These are phyloP conservation scores for Cyprinodon diabolis DNA, from an alignment of 2,797 vertebrate genomes.

Conservation along the genomic window DNA sequence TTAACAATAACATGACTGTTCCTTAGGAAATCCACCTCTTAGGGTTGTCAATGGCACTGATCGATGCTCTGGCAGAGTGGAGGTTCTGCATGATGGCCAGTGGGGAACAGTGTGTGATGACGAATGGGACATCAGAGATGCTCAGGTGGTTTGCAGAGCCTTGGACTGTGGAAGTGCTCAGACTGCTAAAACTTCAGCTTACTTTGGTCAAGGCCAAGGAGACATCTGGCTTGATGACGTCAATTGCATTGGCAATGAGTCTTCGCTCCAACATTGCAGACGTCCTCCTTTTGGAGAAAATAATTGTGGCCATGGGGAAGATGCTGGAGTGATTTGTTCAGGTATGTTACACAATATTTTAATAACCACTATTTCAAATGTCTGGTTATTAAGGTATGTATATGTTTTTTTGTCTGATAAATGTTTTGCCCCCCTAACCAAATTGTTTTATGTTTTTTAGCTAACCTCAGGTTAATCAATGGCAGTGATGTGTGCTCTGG, in stretches of 20 bases:
- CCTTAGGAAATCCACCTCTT: slow-evolving; percentile 37
- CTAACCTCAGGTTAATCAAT: slow-evolving; percentile 58
- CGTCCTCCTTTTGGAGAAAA: slow-evolving; percentile 45
- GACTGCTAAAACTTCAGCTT: slow-evolving; percentile 36
- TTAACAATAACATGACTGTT: not conserved
- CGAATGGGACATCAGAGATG: slow-evolving; percentile 63
- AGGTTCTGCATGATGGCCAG: slow-evolving; percentile 53
- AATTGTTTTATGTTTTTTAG: slow-evolving; percentile 41
- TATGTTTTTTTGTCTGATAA: not conserved
- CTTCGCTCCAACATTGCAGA: slow-evolving; percentile 55
- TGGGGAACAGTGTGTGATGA: slow-evolving; percentile 78
- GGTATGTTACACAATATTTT: slow-evolving; percentile 33
- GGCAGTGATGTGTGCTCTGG: slow-evolving; percentile 68
- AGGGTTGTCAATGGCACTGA: slow-evolving; percentile 63
- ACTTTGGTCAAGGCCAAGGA: slow-evolving; percentile 62
- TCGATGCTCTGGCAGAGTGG: slow-evolving; percentile 72
- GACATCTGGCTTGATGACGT: slow-evolving; percentile 69
- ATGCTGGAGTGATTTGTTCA: slow-evolving; percentile 71
- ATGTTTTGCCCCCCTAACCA: not conserved
- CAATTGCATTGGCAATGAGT: slow-evolving; percentile 60
- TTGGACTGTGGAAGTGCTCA: slow-evolving; percentile 68
- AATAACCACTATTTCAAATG: not conserved
- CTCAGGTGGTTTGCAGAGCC: slow-evolving; percentile 67
- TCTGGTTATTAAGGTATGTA: not conserved
- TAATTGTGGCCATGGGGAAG: slow-evolving; percentile 70